Conservation (phyloP, 2,888 invertebrate species). For the Caenorhabditis sp. region DNA sequence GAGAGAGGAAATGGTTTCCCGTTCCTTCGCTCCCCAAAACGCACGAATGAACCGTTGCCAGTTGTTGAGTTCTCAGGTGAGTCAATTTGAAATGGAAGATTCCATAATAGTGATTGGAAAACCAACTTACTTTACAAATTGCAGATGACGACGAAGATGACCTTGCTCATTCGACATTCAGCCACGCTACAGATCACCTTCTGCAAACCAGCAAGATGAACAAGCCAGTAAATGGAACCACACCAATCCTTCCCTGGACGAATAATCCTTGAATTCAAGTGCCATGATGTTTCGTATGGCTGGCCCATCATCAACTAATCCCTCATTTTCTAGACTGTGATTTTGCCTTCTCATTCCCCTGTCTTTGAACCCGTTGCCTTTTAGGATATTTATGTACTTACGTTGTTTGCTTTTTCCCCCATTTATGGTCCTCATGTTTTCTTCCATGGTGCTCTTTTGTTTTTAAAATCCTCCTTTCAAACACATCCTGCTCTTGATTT, state of each 20-base stretch:
- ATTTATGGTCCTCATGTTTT: constrained; percentile 18
- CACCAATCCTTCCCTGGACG: constrained; percentile 35
- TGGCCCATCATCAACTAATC: constrained; percentile 22
- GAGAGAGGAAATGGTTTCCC: constrained; percentile 36
- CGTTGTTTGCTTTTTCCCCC: constrained; percentile 9
- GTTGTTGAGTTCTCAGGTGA: constrained; percentile 68
- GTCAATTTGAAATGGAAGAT: neutral
- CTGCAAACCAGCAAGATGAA: constrained; percentile 29
- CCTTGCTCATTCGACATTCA: constrained; percentile 48
- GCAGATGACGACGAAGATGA: constrained; percentile 63
- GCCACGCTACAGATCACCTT: constrained; percentile 54
- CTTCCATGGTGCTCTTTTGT: constrained; percentile 38
- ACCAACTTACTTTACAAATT: constrained; percentile 18
- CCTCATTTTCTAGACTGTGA: constrained; percentile 47
- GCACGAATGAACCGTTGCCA: constrained; percentile 59
- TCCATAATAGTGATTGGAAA: too few species aligned
- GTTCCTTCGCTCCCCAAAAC: constrained; percentile 52
- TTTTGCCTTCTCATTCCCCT: constrained; percentile 31
- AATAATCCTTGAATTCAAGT: constrained; percentile 40
- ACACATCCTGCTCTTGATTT: constrained; percentile 47
- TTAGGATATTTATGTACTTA: constrained; percentile 54
- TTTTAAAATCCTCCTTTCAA: constrained; percentile 23
- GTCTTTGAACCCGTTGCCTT: constrained; percentile 51
- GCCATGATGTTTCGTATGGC: constrained; percentile 44
- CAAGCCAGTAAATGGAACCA: constrained; percentile 23